Conservation (phyloP, 2,888 invertebrate genomes). For the Glaucopsyche alexis region DNA sequence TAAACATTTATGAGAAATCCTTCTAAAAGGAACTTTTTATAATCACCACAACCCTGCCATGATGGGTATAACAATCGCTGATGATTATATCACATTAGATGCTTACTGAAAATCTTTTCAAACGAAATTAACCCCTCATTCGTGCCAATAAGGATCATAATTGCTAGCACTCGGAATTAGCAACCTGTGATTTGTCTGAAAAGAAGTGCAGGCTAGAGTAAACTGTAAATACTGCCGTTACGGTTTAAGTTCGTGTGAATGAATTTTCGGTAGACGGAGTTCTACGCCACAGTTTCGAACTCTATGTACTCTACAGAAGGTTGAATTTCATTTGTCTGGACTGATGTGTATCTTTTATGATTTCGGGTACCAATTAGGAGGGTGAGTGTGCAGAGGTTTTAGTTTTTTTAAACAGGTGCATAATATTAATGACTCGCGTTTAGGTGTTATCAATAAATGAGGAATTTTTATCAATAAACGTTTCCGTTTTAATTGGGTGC, state of each 20-base stretch:
- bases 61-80: background rate
- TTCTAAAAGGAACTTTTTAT: background rate
- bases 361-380: constrained; percentile 5
- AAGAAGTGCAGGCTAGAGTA: background rate
- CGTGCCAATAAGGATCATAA: background rate
- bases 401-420: constrained; percentile 25
- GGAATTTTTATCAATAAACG: constrained; percentile 21
- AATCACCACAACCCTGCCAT: background rate
- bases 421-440: constrained; percentile 2
- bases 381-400: constrained; percentile 21
- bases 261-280: background rate
- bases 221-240: background rate
- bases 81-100: background rate
- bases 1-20: background rate
- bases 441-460: constrained; percentile 9
- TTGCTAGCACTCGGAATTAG: background rate
- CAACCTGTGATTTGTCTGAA: constrained; percentile 1
- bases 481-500: constrained; percentile 8
- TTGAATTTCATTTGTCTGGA: background rate
- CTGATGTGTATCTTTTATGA: background rate
- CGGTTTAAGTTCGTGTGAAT: background rate
- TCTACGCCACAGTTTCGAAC: background rate
- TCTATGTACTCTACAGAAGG: background rate
- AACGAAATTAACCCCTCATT: background rate
- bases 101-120: background rate